Evolutionary conservation across 2,797 vertebrate species (phyloP).

Genomic region (Hydrocynus forskahlii): DNA sequence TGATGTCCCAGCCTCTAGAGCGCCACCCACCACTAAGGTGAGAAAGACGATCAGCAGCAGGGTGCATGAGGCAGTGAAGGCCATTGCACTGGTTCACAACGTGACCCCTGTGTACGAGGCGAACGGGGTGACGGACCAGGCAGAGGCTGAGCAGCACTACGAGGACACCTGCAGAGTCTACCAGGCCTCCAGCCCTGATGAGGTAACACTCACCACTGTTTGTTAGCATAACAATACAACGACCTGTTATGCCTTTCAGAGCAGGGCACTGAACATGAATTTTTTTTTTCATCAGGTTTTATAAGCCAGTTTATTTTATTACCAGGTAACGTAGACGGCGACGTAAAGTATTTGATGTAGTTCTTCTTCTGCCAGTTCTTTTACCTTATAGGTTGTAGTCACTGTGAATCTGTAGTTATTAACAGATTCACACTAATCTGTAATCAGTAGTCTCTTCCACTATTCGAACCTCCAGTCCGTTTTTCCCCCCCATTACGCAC

Average conservation of each 20-base stretch:
- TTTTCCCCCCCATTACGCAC: too few relatives aligned
- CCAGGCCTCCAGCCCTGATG: conserved; percentile 96
- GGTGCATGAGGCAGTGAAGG: conserved; percentile 96
- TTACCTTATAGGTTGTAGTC: too few relatives aligned
- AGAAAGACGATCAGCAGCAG: conserved; percentile 95
- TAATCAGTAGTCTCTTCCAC: too few relatives aligned
- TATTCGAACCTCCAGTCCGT: too few relatives aligned
- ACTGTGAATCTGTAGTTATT: too few relatives aligned
- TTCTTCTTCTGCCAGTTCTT: too few relatives aligned
- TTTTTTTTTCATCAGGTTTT: too few relatives aligned
- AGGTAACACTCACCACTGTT: conserved; percentile 77
- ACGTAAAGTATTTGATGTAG: too few relatives aligned
- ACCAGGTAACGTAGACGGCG: too few relatives aligned
- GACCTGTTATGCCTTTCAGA: not conserved
- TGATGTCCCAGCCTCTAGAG: conserved; percentile 86
- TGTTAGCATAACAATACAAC: not conserved
- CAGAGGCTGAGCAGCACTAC: conserved; percentile 94
- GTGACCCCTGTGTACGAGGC: conserved; percentile 95
- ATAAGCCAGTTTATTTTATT: too few relatives aligned
- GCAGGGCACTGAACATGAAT: too few relatives aligned
- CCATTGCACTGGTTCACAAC: conserved; percentile 95
- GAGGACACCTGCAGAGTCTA: conserved; percentile 96
- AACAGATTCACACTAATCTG: too few relatives aligned
- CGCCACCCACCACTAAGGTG: conserved; percentile 89
- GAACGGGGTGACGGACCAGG: conserved; percentile 94